Conservation (phyloP, 2,888 invertebrate genomes). For the Adelognathus sp. region DNA sequence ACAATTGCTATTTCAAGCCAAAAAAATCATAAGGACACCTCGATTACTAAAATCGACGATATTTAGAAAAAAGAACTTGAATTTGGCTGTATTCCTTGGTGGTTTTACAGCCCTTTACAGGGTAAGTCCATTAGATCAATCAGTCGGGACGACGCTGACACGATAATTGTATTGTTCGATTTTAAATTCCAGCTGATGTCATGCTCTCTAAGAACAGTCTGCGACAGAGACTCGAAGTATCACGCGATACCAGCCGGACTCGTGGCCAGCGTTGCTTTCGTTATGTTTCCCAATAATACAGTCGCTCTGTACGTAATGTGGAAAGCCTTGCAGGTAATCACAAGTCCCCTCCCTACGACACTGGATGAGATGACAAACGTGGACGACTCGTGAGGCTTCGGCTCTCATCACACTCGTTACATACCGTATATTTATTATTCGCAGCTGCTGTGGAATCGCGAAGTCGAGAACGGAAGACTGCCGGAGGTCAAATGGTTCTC, state of each 20-base stretch:
- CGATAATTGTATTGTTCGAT: background rate
- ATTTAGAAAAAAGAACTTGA: conserved; percentile 83
- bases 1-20: conserved; percentile 84
- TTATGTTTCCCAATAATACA: conserved; percentile 89
- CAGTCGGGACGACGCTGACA: background rate
- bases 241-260: conserved; percentile 88
- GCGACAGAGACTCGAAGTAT: conserved; percentile 84
- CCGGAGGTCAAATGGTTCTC: conserved; percentile 88
- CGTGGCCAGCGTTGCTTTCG: conserved; percentile 87
- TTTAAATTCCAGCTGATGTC: conserved; percentile 83
- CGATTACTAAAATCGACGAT: conserved; percentile 82
- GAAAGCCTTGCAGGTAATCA: conserved; percentile 89
- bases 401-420: background rate
- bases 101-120: conserved; percentile 87
- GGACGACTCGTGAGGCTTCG: background rate
- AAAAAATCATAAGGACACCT: conserved; percentile 82
- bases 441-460: conserved; percentile 88
- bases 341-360: background rate
- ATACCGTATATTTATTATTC: conserved; percentile 60
- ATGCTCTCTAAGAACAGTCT: conserved; percentile 86
- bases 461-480: conserved; percentile 85
- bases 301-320: conserved; percentile 92
- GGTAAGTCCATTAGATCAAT: too few species aligned
- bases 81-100: conserved; percentile 87
- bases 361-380: background rate